Base-by-base conservation (phyloP, 2,888 invertebrate species). In the Pristionchus maxplancki region DNA sequence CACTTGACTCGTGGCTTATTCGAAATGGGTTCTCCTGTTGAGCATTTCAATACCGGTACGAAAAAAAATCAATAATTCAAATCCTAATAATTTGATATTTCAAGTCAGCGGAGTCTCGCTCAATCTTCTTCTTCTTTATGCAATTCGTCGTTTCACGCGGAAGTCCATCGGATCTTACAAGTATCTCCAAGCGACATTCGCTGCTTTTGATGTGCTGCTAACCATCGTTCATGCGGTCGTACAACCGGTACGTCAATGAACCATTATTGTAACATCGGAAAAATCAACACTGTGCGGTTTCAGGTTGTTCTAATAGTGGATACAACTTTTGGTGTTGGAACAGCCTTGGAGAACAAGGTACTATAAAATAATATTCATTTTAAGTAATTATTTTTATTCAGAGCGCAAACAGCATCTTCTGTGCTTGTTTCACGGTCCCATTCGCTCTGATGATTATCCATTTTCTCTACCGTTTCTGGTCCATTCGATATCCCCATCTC, bases 361-460 rank as follows among this genome's bases (percentile, higher is more conserved):
- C 11, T 13, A 31, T 11, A 44, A 11, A 67, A 28, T 31, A 13
- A 9, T 13, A 13, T 6, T 62, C 24, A 3, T 28, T 28, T 3
- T 13, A 62, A 24, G 5, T 28, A 28, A 20, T 62, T 1, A 62
- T 24, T 13, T 64, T 15, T 15, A 17, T 67, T 34, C 34, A 67
- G 67, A 67, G 34, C 34, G 34, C 34, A 2, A 67, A 31, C 34
- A 67, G 67, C 67, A 31, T 78, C 44, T 78, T 40, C 44, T 78
- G 78, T 28, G 44, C 78, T 1, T 78, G 78, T 11, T 78, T 78
- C 78, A 78, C 78, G 0, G 44, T 78, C 6, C 78, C 78, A 15
- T 78, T 78, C 48, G 44, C 78, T 0, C 78, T 78, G 44, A 78
- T 78, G 40, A 78, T 34, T 28, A 78, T 78, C n/a, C 78, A 78